phyloP scores from a whole-genome alignment of 2,113 vertebrate species.

The Xyliphius kryptos region DNA sequence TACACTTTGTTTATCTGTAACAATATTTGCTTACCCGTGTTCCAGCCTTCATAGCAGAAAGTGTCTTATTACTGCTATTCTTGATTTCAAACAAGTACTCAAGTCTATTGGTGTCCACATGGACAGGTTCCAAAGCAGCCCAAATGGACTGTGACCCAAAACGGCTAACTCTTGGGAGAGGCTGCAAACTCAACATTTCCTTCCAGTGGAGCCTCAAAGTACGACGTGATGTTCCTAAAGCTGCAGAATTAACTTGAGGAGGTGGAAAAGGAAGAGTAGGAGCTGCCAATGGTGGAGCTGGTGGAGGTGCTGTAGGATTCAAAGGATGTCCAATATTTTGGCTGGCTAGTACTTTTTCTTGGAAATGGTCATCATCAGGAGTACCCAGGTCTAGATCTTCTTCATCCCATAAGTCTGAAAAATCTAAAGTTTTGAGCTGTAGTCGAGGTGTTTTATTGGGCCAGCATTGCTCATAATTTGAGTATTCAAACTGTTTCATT shows the following conservation, averaged over 20 bases:
- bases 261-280: too few relatives aligned
- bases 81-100: slow-evolving; percentile 62
- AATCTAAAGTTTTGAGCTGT: slow-evolving; percentile 61
- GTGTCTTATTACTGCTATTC: slow-evolving; percentile 26
- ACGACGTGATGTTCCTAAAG: slow-evolving; percentile 8
- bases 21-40: slow-evolving; percentile 44
- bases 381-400: slow-evolving; percentile 51
- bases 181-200: slow-evolving; percentile 52
- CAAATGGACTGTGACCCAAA: slow-evolving; percentile 68
- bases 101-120: slow-evolving; percentile 58
- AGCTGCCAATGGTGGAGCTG: slow-evolving; percentile 33
- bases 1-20: too few relatives aligned
- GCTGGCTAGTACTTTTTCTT: not conserved
- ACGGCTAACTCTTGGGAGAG: slow-evolving; percentile 59
- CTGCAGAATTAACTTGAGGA: slow-evolving; percentile 1
- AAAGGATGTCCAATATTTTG: not conserved
- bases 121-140: slow-evolving; percentile 59
- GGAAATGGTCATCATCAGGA: slow-evolving; percentile 45
- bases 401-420: slow-evolving; percentile 69
- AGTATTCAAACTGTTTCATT: slow-evolving; percentile 57
- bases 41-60: slow-evolving; percentile 40
- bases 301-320: slow-evolving; percentile 39
- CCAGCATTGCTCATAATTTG: slow-evolving; percentile 47
- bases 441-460: slow-evolving; percentile 45
- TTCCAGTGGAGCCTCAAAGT: slow-evolving; percentile 69